These are phyloP conservation scores for Antechinus flavipes DNA, from an alignment of 2,113 vertebrate species.

Conservation along the genomic window DNA sequence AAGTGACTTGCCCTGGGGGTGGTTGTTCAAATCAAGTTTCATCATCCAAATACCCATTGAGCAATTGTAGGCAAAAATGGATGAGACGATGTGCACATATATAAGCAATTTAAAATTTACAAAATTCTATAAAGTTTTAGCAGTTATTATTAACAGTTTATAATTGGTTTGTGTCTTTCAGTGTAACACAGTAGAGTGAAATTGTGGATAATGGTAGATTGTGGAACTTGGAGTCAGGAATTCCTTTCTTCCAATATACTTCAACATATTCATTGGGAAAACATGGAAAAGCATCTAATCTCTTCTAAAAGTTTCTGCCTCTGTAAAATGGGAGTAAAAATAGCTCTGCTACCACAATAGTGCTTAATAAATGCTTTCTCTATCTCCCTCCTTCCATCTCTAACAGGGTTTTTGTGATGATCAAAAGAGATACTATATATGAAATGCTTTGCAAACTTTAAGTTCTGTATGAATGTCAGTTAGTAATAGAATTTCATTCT, in stretches of 20 bases:
- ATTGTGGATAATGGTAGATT: background rate
- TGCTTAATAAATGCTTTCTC: background rate
- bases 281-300: background rate
- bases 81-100: background rate
- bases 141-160: background rate
- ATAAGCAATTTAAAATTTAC: background rate
- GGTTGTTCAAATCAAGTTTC: background rate
- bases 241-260: background rate
- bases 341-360: background rate
- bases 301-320: background rate
- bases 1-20: background rate
- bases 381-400: background rate
- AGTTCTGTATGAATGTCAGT: background rate
- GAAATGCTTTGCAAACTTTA: background rate
- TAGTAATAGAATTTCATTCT: background rate
- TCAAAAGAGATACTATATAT: background rate
- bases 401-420: background rate
- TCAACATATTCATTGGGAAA: background rate
- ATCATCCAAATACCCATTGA: background rate
- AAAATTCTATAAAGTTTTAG: background rate
- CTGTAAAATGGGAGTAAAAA: background rate
- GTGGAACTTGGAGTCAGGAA: background rate
- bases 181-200: background rate
- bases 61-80: background rate
- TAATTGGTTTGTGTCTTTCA: background rate